Evolutionary conservation across 2,797 vertebrate genomes (phyloP), one percentile per base, ranked within the genome.

Genomic region (Bovichtus diacanthus): DNA sequence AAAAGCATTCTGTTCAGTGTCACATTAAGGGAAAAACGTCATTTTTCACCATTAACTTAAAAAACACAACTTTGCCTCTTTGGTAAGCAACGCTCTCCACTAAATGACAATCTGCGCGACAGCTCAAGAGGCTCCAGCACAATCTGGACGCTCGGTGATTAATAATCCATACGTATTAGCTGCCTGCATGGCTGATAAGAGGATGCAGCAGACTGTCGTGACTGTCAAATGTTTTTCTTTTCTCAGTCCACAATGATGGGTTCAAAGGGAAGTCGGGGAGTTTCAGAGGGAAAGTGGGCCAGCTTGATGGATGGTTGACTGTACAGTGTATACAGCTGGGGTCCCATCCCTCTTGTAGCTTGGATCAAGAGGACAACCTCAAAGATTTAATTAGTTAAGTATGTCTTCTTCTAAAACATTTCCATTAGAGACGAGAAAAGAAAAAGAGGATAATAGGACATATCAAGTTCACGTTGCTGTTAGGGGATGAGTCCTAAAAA

Each of bases 391-490:
- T 90, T 86, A 87, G 83, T 83, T 70, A 78, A 80, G 89, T 83
- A 90, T 90, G 90, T 91, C 85, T 70, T 80, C 67, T 84, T 85
- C 74, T 75, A 83, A 67, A 91, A 88, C 69, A 87, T 83, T 86
- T 84, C 83, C 88, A 82, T 81, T 80, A 56, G 61, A 70, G 71
- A 76, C 59, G 60, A 83, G 63, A 73, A 59, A 72, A 70, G 53
- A 64, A 36, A 39, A 46, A 36, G 19, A 49, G 61, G 67, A 53
- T 36, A 47, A 16, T 6, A 31, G 39, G 38, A 43, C 64, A 81
- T 60, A 59, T 60, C 34, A 58, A 74, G 78, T 62, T 61, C 21
- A 66, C 36, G 50, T 71, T 65, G 50, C 44, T 38, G 46, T 56
- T 36, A 69, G 25, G 68, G 53, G 21, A 39, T 5, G 18, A 56